phyloP scores from a whole-genome alignment of 2,113 vertebrate species.

The Labrus mixtus region DNA sequence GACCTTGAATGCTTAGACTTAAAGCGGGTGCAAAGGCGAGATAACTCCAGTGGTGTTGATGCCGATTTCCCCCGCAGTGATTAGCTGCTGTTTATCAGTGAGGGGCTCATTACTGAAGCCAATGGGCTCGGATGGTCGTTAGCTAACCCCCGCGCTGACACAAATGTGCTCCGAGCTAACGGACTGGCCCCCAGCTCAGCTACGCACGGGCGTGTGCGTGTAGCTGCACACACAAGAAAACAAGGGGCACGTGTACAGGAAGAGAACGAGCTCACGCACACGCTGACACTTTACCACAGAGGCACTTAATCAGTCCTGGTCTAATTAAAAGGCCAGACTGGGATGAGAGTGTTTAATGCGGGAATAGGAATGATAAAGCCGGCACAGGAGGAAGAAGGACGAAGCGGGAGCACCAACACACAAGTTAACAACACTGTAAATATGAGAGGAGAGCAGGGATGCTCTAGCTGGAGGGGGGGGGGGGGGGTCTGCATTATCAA shows the following conservation, averaged over 20 bases:
- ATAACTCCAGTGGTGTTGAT: conserved; percentile 65
- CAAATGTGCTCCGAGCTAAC: conserved; percentile 71
- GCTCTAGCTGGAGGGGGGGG: conserved; percentile 14
- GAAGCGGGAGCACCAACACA: background rate
- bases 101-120: conserved; percentile 77
- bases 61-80: conserved; percentile 66
- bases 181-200: conserved; percentile 40
- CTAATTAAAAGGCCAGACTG: conserved; percentile 81
- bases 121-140: conserved; percentile 72
- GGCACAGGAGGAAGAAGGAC: conserved; percentile 29
- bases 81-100: conserved; percentile 79
- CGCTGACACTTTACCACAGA: conserved; percentile 25
- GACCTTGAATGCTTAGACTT: conserved; percentile 52
- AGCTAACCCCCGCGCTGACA: conserved; percentile 64
- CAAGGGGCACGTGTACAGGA: conserved; percentile 18
- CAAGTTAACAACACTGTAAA: conserved; percentile 39
- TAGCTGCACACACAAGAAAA: conserved; percentile 1
- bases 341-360: conserved; percentile 72
- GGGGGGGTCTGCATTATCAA: conserved; percentile 42
- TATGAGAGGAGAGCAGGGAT: conserved; percentile 26
- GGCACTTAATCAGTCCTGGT: conserved; percentile 79
- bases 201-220: background rate
- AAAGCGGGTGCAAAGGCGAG: conserved; percentile 58
- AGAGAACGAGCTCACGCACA: conserved; percentile 13
- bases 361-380: conserved; percentile 69